phyloP scores from a whole-genome alignment of 2,113 vertebrate species.

The Alethe castanea region DNA sequence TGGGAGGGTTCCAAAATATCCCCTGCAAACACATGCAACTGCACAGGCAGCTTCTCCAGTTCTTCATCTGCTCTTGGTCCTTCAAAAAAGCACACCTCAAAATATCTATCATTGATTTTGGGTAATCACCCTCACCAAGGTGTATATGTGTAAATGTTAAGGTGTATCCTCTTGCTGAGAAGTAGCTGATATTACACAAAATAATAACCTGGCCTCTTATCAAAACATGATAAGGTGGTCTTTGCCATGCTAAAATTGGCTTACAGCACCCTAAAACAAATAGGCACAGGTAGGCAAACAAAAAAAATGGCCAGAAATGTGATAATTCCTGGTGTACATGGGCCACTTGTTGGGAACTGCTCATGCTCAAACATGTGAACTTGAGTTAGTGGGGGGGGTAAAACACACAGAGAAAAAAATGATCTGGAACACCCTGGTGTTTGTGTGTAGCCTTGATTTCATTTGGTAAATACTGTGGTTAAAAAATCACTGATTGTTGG shows the following conservation, averaged over 20 bases:
- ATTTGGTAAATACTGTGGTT: not conserved
- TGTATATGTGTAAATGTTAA: not conserved
- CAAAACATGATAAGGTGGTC: not conserved
- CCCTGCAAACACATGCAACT: not conserved
- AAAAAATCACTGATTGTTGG: not conserved
- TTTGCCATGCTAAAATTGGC: not conserved
- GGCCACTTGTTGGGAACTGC: not conserved
- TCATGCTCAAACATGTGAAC: accelerated
- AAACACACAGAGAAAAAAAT: not conserved
- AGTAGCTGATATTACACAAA: not conserved
- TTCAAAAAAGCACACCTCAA: not conserved
- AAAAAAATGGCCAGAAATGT: not conserved
- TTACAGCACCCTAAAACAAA: not conserved
- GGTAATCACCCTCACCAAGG: not conserved
- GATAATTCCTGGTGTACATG: not conserved
- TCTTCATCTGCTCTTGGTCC: not conserved
- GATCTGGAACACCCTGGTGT: accelerated
- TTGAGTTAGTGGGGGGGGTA: accelerated
- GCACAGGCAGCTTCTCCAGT: not conserved
- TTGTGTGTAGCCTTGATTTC: not conserved
- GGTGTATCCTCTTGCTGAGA: not conserved
- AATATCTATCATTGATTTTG: accelerated
- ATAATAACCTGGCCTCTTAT: not conserved
- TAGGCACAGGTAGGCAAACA: not conserved
- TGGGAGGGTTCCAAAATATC: not conserved